These are phyloP conservation scores for Harlomillsia oculata DNA, from an alignment of 1,140 invertebrate species.

Conservation along the genomic window DNA sequence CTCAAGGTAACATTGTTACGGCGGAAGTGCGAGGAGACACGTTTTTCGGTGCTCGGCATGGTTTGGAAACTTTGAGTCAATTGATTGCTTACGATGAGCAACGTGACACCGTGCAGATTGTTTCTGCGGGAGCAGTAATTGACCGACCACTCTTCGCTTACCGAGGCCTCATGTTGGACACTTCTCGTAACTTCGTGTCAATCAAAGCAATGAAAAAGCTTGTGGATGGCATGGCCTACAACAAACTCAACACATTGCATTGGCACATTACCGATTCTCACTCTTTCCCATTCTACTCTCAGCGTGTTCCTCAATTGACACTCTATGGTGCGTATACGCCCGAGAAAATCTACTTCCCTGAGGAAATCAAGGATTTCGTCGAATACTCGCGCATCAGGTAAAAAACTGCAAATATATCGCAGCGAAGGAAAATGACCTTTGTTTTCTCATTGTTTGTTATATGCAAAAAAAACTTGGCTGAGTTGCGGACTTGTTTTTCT, in stretches of 20 bases:
- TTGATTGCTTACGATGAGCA: constrained; percentile 37
- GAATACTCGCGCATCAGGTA: constrained; percentile 37
- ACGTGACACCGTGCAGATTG: constrained; percentile 33
- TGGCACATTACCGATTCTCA: constrained; percentile 42
- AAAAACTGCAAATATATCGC: neutral
- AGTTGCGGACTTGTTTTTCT: constrained; percentile 30
- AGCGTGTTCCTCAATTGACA: constrained; percentile 38
- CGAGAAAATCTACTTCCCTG: constrained; percentile 38
- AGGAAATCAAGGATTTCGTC: constrained; percentile 38
- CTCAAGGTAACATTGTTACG: constrained; percentile 34
- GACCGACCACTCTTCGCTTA: constrained; percentile 37
- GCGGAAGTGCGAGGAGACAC: constrained; percentile 36
- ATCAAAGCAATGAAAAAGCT: constrained; percentile 37
- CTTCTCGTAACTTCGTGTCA: constrained; percentile 38
- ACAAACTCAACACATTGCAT: constrained; percentile 40
- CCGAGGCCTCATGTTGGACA: constrained; percentile 37
- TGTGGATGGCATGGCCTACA: constrained; percentile 40
- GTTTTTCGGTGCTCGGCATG: constrained; percentile 39
- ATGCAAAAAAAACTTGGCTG: constrained; percentile 25
- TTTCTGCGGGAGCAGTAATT: constrained; percentile 35
- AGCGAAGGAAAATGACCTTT: neutral
- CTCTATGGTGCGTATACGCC: constrained; percentile 40
- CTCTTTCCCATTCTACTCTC: constrained; percentile 40
- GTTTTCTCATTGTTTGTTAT: constrained; percentile 5
- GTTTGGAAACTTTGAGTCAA: constrained; percentile 38